Conservation (phyloP, 2,888 invertebrate species). For the Anarsia innoxiella region DNA sequence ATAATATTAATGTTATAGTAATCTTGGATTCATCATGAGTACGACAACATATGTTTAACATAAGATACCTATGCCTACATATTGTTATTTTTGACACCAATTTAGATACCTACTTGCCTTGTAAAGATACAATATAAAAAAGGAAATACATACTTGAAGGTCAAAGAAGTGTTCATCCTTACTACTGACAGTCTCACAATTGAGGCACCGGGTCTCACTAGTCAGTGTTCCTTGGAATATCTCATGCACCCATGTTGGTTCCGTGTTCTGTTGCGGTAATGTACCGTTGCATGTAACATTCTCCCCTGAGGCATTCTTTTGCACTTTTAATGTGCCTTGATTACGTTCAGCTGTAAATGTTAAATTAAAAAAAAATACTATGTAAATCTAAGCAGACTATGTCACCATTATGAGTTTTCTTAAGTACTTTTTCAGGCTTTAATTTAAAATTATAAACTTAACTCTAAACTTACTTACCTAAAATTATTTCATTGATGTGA, state of each 20-base stretch:
- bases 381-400: too few relatives aligned
- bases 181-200: conserved; percentile 99
- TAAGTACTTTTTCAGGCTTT: neutral
- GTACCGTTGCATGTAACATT: conserved; percentile 57
- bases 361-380: too few relatives aligned
- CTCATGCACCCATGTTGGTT: conserved; percentile 99
- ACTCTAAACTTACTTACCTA: conserved; percentile 78
- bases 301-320: conserved; percentile 66
- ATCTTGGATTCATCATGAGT: too few relatives aligned
- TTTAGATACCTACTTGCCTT: too few relatives aligned
- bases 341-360: conserved; percentile 84
- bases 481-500: conserved; percentile 97
- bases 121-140: too few relatives aligned
- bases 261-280: conserved; percentile 81
- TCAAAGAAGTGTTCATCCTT: conserved; percentile 99
- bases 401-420: too few relatives aligned
- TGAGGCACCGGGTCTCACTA: conserved; percentile 98
- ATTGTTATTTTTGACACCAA: too few relatives aligned
- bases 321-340: conserved; percentile 79
- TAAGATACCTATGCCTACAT: too few relatives aligned
- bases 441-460: neutral
- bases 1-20: too few relatives aligned
- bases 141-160: conserved; percentile 89
- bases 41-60: too few relatives aligned
- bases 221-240: conserved; percentile 99